These are phyloP conservation scores for Phocides pigmalion DNA, from an alignment of 1,140 invertebrate genomes.

Conservation along the genomic window DNA sequence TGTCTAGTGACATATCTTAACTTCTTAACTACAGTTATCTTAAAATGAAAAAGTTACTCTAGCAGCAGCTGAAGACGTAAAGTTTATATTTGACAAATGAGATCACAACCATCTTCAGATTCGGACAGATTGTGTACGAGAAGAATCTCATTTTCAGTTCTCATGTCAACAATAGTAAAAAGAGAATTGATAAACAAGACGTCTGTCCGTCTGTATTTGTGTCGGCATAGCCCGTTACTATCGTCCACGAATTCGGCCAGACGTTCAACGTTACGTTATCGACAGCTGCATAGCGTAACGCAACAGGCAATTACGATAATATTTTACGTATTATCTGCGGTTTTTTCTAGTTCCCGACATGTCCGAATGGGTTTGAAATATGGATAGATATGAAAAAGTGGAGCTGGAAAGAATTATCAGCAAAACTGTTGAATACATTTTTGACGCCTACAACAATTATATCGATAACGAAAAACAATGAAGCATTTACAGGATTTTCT, in stretches of 20 bases:
- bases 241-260: conserved; percentile 16
- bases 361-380: background rate
- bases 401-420: background rate
- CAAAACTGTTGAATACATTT: background rate
- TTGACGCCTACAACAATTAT: background rate
- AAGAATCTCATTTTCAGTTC: no score
- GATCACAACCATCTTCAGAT: background rate
- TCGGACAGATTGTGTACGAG: background rate
- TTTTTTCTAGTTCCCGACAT: background rate
- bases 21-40: no score
- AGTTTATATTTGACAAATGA: background rate
- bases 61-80: background rate
- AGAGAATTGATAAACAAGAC: conserved; percentile 12
- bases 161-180: background rate
- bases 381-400: background rate
- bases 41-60: no score
- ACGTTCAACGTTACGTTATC: conserved; percentile 24
- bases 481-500: no score
- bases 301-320: conserved; percentile 39
- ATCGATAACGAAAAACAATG: background rate
- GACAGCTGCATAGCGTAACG: conserved; percentile 27
- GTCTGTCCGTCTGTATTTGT: conserved; percentile 16
- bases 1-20: no score
- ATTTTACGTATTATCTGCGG: conserved; percentile 26
- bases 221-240: background rate